Evolutionary conservation across 2,888 invertebrate species (phyloP).

Genomic region (Brachylomia viminalis): DNA sequence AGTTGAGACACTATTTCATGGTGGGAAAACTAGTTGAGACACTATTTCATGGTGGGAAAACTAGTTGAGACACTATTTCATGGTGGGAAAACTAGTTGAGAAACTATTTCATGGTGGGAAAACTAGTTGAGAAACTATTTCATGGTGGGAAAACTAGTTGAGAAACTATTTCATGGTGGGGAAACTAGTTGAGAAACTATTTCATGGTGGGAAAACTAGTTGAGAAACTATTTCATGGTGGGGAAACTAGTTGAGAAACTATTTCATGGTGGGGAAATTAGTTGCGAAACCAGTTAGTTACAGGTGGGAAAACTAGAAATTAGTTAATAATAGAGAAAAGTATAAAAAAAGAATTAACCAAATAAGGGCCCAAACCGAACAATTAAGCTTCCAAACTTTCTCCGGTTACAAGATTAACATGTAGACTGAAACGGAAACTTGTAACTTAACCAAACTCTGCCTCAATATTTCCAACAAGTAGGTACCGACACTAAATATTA

Average conservation of each 20-base stretch:
- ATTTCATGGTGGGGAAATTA: too few species aligned
- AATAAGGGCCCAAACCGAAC: not conserved
- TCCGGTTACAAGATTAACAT: not conserved
- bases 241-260: not conserved
- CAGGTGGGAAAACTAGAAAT: not conserved
- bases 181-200: too few species aligned
- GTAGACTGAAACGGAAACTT: not conserved
- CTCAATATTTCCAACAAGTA: slow-evolving; percentile 3
- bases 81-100: not conserved
- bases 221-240: too few species aligned
- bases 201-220: not conserved
- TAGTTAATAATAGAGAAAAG: not conserved
- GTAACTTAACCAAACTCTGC: slow-evolving; percentile 1
- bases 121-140: too few species aligned
- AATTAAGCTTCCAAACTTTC: not conserved
- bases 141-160: too few species aligned
- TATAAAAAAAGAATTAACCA: not conserved
- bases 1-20: not conserved
- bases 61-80: not conserved
- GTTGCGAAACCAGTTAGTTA: too few species aligned
- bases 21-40: too few species aligned
- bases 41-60: not conserved
- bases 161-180: too few species aligned
- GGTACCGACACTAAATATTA: slow-evolving; percentile 18
- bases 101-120: not conserved